These are phyloP conservation scores for Ginglymostoma cirratum DNA, from an alignment of 2,113 vertebrate species.

Conservation along the genomic window DNA sequence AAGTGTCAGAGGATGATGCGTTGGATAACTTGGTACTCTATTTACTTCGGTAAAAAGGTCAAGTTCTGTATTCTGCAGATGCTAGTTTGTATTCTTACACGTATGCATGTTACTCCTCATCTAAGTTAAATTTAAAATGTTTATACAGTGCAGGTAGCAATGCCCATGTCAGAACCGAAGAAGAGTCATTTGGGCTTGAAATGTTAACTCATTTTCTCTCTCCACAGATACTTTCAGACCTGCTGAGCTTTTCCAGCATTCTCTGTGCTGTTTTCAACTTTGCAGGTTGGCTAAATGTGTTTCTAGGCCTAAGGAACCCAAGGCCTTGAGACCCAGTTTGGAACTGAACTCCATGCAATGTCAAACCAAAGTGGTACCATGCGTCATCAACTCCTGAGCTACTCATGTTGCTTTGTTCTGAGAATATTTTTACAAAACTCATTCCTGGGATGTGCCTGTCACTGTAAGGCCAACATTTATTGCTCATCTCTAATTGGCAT, in stretches of 20 bases:
- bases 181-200: no score
- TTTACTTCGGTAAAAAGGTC: neutral
- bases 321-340: neutral
- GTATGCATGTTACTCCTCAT: neutral
- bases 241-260: no score
- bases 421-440: neutral
- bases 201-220: no score
- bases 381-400: neutral
- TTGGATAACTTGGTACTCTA: no score
- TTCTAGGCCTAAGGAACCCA: neutral
- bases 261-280: neutral
- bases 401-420: neutral
- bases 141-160: neutral
- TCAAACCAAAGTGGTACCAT: neutral
- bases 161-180: neutral
- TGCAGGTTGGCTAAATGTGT: neutral
- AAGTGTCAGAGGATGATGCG: no score
- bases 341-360: neutral
- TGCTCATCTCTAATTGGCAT: no score
- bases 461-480: no score
- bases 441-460: no score
- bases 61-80: neutral
- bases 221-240: no score
- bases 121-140: neutral
- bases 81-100: neutral